Evolutionary conservation across 1,140 invertebrate species (phyloP), one percentile per base, ranked within the genome.

Genomic region (Euwallacea similis): DNA sequence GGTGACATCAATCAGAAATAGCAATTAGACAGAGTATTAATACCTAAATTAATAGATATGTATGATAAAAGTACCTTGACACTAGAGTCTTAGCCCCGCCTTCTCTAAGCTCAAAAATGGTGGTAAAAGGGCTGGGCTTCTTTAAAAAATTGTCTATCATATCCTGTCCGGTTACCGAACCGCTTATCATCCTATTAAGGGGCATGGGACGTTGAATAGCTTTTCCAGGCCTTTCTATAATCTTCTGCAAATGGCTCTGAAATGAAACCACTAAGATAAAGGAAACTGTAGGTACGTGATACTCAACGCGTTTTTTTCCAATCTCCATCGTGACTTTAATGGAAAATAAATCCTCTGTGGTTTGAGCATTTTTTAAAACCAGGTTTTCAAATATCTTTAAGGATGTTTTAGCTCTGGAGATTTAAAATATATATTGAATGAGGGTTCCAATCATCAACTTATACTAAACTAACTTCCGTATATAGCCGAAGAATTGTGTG

Each of bases 221-320:
- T 73, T 84, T 87, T 65, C 88, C 89, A 0, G 91, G 91, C 72
- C 89, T 85, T 81, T 93, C 91, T 11, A 93, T 86, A 76, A 93
- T 93, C 77, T 90, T 89, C 79, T 94, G 92, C 73, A 94, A 84
- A 82, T 93, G 92, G 78, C 90, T 92, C 91, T 93, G 85, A 46
- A 86, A 86, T 33, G 21, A 33, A 33, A 33, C 1, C 21, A 33
- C 21, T 33, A 33, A 33, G 21, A 33, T 33, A 33, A 33, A 33
- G 21, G 21, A 33, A 33, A 33, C 21, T 33, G 21, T 33, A 33
- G 21, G 21, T 33, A 33, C 21, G 21, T 33, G 21, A 33, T 33
- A 33, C 1, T 33, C 21, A 33, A 33, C 21, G 21, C 4, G 21
- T 33, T 33, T 33, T n/a, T 33, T 33, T 4, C 21, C 21, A 33